These are phyloP conservation scores for Lucinisca nassula DNA, from an alignment of 2,888 invertebrate species.

Conservation along the genomic window DNA sequence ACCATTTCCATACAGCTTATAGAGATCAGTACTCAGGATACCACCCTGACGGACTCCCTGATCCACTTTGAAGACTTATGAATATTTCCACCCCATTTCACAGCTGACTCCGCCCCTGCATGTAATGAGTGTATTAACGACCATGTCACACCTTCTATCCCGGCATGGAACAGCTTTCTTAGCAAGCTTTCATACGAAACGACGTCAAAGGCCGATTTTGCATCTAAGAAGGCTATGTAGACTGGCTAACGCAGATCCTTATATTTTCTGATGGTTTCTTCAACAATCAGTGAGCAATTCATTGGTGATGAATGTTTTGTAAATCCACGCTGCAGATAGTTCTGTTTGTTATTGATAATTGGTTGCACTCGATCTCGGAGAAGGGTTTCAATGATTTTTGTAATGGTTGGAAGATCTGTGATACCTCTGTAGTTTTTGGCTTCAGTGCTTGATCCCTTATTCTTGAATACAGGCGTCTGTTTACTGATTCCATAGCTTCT, in stretches of 20 bases:
- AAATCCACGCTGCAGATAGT: too few relatives aligned
- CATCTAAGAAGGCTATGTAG: slow-evolving; percentile 13
- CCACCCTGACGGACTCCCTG: slow-evolving; percentile 15
- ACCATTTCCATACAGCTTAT: background rate
- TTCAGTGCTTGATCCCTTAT: too few relatives aligned
- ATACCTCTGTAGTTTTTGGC: too few relatives aligned
- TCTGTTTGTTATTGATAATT: too few relatives aligned
- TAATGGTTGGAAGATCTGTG: too few relatives aligned
- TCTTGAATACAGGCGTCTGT: too few relatives aligned
- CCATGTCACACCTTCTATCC: slow-evolving; percentile 3
- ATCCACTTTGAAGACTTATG: background rate
- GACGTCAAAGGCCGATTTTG: slow-evolving; percentile 40
- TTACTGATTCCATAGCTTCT: too few relatives aligned
- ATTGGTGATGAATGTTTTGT: too few relatives aligned
- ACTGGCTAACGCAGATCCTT: background rate
- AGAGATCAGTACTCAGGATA: background rate
- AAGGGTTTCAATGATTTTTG: too few relatives aligned
- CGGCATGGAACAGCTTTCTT: too few relatives aligned
- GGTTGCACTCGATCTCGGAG: too few relatives aligned
- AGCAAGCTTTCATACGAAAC: slow-evolving; percentile 21
- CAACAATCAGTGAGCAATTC: too few relatives aligned
- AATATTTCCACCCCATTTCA: background rate
- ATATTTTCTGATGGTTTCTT: slow-evolving; percentile 1
- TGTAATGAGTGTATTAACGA: slow-evolving; percentile 1
- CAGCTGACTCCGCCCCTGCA: background rate